Conservation (phyloP, 2,888 invertebrate genomes). For the Willowsia nigromaculata region DNA sequence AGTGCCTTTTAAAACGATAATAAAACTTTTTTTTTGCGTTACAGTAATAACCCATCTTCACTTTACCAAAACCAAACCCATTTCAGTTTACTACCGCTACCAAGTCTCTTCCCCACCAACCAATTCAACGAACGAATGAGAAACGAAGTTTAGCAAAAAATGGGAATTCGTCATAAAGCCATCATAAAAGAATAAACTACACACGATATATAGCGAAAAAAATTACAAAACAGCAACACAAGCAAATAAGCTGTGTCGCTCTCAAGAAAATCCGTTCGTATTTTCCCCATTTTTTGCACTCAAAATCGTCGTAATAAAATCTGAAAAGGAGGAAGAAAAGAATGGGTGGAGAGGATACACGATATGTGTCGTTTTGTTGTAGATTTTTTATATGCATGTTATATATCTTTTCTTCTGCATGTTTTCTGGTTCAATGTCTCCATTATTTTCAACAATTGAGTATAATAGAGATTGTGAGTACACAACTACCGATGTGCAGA, state of each 20-base stretch:
- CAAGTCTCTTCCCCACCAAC: background rate
- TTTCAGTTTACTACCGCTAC: constrained; percentile 1
- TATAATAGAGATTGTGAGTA: background rate
- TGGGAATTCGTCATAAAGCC: constrained; percentile 12
- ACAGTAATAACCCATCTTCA: constrained; percentile 16
- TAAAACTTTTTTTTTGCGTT: constrained; percentile 16
- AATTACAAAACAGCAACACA: constrained; percentile 21
- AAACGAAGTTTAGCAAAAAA: background rate
- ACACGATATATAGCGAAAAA: background rate
- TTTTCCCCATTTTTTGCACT: constrained; percentile 38
- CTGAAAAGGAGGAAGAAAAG: background rate
- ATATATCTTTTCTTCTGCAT: background rate
- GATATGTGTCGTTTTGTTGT: background rate
- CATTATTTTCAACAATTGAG: constrained; percentile 1
- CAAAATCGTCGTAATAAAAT: constrained; percentile 20
- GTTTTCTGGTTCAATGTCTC: constrained; percentile 43
- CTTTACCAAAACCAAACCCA: constrained; percentile 42
- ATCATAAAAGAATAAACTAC: constrained; percentile 22
- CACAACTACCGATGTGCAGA: background rate
- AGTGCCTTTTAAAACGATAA: constrained; percentile 32
- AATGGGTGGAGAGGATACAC: background rate
- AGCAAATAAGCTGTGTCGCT: background rate
- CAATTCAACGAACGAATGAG: constrained; percentile 11
- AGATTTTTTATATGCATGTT: background rate
- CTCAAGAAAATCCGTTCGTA: constrained; percentile 21